These are phyloP conservation scores for Azorinus chamasolen DNA, from an alignment of 2,888 invertebrate genomes.

Conservation along the genomic window DNA sequence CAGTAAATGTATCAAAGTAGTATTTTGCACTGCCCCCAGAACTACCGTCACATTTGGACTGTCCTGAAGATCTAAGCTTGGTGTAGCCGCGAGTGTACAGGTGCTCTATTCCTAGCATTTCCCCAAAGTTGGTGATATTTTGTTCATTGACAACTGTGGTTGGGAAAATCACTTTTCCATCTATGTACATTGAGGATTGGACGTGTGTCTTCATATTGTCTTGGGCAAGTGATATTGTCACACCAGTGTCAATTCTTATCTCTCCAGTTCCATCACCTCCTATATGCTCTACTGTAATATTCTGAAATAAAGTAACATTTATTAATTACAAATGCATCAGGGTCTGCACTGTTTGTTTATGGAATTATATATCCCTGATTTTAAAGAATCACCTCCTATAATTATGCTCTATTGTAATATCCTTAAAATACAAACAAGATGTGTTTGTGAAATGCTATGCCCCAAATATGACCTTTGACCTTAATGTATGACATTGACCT, in stretches of 20 bases:
- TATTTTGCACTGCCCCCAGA: slow-evolving; percentile 46
- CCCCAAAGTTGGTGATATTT: slow-evolving; percentile 59
- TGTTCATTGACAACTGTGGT: slow-evolving; percentile 62
- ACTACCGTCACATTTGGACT: slow-evolving; percentile 43
- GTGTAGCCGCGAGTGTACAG: slow-evolving; percentile 64
- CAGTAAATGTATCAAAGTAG: slow-evolving; percentile 65
- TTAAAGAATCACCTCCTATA: too few species aligned
- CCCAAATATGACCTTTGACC: too few species aligned
- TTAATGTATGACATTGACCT: too few species aligned
- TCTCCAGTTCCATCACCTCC: slow-evolving; percentile 71
- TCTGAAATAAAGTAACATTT: slow-evolving; percentile 38
- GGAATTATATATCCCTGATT: too few species aligned
- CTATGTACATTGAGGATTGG: slow-evolving; percentile 57
- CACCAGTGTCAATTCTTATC: slow-evolving; percentile 48
- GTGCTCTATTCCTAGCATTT: slow-evolving; percentile 69
- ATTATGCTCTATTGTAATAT: too few species aligned
- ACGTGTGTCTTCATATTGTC: slow-evolving; percentile 56
- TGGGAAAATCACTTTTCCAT: slow-evolving; percentile 61
- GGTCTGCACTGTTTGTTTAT: too few species aligned
- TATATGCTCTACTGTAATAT: slow-evolving; percentile 56
- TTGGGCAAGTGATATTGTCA: slow-evolving; percentile 52
- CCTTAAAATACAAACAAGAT: too few species aligned
- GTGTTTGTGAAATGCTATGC: too few species aligned
- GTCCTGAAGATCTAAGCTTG: slow-evolving; percentile 59
- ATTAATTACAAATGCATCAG: neutral